Conservation (phyloP, 2,797 vertebrate species). For the Myotis vivesi region DNA sequence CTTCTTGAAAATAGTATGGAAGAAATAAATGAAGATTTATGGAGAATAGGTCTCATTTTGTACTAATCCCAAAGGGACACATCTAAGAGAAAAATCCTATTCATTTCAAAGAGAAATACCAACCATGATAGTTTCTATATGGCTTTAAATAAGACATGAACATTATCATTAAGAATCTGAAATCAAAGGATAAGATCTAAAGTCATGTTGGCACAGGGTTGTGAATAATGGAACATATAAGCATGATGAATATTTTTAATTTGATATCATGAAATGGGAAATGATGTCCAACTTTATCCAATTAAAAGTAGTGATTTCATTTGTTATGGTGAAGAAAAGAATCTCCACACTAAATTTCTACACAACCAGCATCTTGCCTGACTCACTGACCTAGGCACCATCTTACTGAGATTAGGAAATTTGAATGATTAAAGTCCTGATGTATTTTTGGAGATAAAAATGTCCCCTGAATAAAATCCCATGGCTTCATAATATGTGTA, state of each 20-base stretch:
- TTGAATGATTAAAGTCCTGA: background rate
- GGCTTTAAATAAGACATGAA: conserved; percentile 27
- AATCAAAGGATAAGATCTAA: conserved; percentile 53
- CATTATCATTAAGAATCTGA: background rate
- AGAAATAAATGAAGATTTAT: background rate
- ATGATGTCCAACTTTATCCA: conserved; percentile 18
- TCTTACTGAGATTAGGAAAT: background rate
- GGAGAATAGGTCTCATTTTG: background rate
- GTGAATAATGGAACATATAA: conserved; percentile 9
- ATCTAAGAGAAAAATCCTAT: background rate
- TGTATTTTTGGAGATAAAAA: conserved; percentile 45
- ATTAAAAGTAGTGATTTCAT: conserved; percentile 27
- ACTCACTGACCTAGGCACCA: background rate
- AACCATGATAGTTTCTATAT: background rate
- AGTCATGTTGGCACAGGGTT: background rate
- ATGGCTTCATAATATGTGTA: conserved; percentile 65
- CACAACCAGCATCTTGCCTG: fast-evolving
- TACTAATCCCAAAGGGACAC: background rate
- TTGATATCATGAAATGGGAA: conserved; percentile 30
- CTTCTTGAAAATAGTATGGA: background rate
- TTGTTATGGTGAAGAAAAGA: background rate
- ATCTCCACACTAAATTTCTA: background rate
- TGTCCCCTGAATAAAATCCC: conserved; percentile 62
- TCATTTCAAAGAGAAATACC: conserved; percentile 4
- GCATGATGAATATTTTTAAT: conserved; percentile 41